Evolutionary conservation across 2,797 vertebrate species (phyloP), one percentile per base, ranked within the genome.

Genomic region (Argentina silus): DNA sequence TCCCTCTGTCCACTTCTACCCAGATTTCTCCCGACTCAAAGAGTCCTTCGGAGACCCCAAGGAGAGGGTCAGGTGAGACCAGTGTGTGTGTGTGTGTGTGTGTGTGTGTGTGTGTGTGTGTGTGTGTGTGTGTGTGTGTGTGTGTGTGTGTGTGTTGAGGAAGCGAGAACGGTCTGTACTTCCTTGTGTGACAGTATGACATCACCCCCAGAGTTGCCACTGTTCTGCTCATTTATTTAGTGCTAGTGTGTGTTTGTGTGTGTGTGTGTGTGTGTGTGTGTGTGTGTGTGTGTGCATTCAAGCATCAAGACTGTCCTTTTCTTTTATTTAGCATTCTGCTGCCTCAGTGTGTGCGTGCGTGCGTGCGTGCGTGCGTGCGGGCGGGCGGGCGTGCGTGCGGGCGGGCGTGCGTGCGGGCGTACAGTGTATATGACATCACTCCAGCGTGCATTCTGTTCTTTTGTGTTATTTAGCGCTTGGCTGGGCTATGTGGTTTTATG

Each of bases 11-110:
- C 95, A 98, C 88, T 99, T 98, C 91, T 99, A 99, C 79, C 98
- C 98, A 15, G 98, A 99, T 90, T 99, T 99, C 87, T 97, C 97
- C 61, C 92, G 90, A 65, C 95, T 99, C 64, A 88, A 96, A 67
- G 97, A 99, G 91, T 98, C 97, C 42, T 99, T 99, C 27, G 98
- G 98, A 11, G 98, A 99, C 88, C 96, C 96, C 14, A 98, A 97
- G 84, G 97, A 99, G 86, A 94, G 97, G 89, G 97, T 99, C 92
- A 96, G 96, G 98, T 99, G 86, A 84, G 87, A 15, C 51, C 42
- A 61, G 7, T 8, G 1, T 57, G 19, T 21, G 42, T 67, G 23
- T 69, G 55, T 23, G 17, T 67, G 66, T 23, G 9, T 61, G 47
- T 43, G 5, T 23, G 14, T 53, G 11, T 11, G 11, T 36, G 15